Percentiles rank a stretch among this genome's conserved stretches.
phyloP scores from a whole-genome alignment of 2,797 vertebrate species.

The Coreius guichenoti region DNA sequence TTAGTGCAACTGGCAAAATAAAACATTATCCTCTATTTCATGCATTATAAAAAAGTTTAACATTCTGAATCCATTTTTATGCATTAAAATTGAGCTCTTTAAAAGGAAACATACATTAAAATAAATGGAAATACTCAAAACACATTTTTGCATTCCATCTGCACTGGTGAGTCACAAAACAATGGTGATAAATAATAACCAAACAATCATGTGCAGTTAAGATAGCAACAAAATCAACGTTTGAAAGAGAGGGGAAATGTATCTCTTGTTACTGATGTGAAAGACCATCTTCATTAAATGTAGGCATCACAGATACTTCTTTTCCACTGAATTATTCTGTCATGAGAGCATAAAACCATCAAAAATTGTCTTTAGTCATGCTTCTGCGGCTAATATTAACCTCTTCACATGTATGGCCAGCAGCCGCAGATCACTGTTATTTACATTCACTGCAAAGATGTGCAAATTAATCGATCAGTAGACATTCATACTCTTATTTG shows the following conservation, averaged over 20 bases:
- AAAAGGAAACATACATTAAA: not conserved
- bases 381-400: not conserved
- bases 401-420: not conserved
- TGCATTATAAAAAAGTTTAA: not conserved
- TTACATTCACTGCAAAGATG: too few species aligned
- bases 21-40: not conserved
- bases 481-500: too few species aligned
- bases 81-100: not conserved
- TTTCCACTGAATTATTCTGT: too few species aligned
- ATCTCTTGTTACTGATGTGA: not conserved
- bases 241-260: not conserved
- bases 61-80: not conserved
- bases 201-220: not conserved
- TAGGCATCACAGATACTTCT: not conserved
- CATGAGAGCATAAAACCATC: not conserved
- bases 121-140: not conserved
- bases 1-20: not conserved
- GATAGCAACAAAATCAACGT: not conserved
- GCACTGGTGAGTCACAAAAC: not conserved
- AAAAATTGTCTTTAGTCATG: too few species aligned
- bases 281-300: not conserved
- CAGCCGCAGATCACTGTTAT: too few species aligned
- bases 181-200: not conserved
- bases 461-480: too few species aligned
- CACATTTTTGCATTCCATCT: not conserved